phyloP scores from a whole-genome alignment of 1,140 invertebrate species.

The Tigriopus japonicus region DNA sequence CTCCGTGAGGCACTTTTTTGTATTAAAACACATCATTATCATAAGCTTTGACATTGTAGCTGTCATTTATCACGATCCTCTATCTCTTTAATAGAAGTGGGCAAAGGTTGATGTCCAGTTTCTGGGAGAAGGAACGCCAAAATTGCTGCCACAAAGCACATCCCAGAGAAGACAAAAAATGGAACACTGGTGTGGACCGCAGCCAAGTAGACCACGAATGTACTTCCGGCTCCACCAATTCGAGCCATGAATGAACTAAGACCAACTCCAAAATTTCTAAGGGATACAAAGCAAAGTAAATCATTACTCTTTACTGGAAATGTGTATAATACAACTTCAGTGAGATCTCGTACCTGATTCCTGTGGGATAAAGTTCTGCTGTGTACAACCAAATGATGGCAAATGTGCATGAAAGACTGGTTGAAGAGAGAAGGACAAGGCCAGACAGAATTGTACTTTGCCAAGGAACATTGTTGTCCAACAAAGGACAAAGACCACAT shows the following conservation, averaged over 20 bases:
- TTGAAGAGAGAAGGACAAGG: too few relatives aligned
- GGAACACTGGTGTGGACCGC: neutral
- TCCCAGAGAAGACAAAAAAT: neutral
- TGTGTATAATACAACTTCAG: too few relatives aligned
- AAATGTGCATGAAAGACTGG: neutral
- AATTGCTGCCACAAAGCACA: neutral
- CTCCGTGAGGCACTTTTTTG: too few relatives aligned
- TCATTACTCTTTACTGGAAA: too few relatives aligned
- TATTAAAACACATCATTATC: too few relatives aligned
- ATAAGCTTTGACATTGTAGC: too few relatives aligned
- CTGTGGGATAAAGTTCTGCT: constrained; percentile 2
- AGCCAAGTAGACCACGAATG: neutral
- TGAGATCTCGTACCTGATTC: neutral
- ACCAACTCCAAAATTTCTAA: neutral
- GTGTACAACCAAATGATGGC: constrained; percentile 5
- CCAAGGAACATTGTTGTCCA: too few relatives aligned
- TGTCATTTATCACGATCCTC: too few relatives aligned
- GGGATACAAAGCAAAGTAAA: too few relatives aligned
- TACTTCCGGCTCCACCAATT: neutral
- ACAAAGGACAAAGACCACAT: constrained; percentile 33
- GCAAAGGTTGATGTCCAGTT: neutral
- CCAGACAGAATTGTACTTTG: too few relatives aligned
- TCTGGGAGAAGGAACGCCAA: neutral
- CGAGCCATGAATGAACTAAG: neutral
- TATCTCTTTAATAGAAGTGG: neutral